phyloP scores from a whole-genome alignment of 1,140 invertebrate genomes.

The Nymphalis io region DNA sequence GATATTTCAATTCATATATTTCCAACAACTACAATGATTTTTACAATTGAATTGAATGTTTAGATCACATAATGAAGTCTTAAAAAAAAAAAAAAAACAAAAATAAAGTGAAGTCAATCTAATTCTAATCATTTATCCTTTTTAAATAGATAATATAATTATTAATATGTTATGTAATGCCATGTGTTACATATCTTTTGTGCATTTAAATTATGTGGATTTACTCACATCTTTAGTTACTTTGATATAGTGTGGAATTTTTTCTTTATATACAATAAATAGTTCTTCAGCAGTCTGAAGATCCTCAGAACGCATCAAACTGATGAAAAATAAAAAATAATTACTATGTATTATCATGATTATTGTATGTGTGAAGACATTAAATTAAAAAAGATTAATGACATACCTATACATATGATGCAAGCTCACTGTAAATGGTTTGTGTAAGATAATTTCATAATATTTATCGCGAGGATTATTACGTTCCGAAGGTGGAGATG shows the following conservation, averaged over 20 bases:
- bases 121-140: not conserved
- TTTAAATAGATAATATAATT: not conserved
- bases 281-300: constrained; percentile 84
- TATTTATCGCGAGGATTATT: constrained; percentile 76
- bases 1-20: too few species aligned
- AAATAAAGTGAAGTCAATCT: too few species aligned
- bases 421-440: constrained; percentile 84
- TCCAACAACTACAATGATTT: too few species aligned
- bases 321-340: constrained; percentile 61
- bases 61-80: too few species aligned
- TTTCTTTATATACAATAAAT: constrained; percentile 88
- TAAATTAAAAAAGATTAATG: not conserved
- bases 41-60: too few species aligned
- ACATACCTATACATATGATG: constrained; percentile 85
- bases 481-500: constrained; percentile 59
- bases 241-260: constrained; percentile 85
- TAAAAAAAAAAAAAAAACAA: too few species aligned
- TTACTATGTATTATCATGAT: constrained; percentile 1
- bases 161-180: too few species aligned
- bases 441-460: constrained; percentile 88
- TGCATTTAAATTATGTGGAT: not conserved
- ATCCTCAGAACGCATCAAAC: constrained; percentile 87
- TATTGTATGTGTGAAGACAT: not conserved
- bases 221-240: constrained; percentile 85
- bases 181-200: not conserved